Evolutionary conservation across 2,113 vertebrate species (phyloP).

Genomic region (Dendrocopos noguchii): DNA sequence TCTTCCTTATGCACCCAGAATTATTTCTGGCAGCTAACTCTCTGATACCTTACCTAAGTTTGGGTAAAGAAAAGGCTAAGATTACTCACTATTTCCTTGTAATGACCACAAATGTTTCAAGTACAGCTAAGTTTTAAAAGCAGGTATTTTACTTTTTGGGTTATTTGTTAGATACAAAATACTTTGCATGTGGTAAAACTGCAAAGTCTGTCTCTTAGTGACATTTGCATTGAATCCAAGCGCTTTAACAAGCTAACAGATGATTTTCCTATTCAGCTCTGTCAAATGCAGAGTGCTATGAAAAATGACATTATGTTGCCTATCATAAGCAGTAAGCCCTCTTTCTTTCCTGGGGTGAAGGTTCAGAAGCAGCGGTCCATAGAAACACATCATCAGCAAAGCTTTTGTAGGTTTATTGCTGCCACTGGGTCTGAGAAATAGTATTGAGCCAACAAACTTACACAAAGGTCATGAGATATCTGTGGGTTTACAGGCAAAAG

Average conservation of each 20-base stretch:
- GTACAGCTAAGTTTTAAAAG: not conserved
- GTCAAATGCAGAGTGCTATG: not conserved
- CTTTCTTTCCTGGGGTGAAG: not conserved
- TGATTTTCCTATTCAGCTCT: not conserved
- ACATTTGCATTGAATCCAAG: not conserved
- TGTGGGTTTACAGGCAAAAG: not conserved
- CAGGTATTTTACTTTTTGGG: not conserved
- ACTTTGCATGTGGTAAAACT: not conserved
- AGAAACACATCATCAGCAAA: not conserved
- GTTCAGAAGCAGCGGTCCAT: not conserved
- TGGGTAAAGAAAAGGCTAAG: not conserved
- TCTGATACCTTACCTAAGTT: not conserved
- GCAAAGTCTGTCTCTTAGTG: not conserved
- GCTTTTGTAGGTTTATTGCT: not conserved
- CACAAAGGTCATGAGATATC: slow-evolving; percentile 34
- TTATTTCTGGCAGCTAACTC: not conserved
- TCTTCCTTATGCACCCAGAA: not conserved
- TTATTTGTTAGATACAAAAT: not conserved
- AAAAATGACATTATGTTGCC: not conserved
- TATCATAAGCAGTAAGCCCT: not conserved
- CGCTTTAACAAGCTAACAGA: not conserved
- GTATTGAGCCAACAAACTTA: not conserved
- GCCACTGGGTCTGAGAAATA: not conserved
- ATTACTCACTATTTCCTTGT: not conserved
- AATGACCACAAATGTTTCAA: not conserved